phyloP scores from a whole-genome alignment of 2,113 vertebrate species.

The Hemicordylus capensis region DNA sequence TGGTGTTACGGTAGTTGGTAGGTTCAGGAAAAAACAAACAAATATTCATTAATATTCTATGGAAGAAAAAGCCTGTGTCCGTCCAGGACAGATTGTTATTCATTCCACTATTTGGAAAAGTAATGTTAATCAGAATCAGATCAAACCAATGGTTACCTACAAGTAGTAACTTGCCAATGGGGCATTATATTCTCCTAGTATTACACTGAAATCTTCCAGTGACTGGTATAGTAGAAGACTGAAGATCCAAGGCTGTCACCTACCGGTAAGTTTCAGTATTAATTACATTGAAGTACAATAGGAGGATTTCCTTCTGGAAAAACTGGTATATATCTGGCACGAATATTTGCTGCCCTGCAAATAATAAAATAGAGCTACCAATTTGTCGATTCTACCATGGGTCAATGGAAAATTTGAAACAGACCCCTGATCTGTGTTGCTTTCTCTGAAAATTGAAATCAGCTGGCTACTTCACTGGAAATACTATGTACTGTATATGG shows the following conservation, averaged over 20 bases:
- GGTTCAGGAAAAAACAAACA: neutral
- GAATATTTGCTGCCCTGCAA: too few species aligned
- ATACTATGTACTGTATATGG: neutral
- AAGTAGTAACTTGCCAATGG: neutral
- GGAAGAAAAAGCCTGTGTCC: neutral
- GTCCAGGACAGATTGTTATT: neutral
- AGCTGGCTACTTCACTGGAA: neutral
- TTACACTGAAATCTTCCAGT: neutral
- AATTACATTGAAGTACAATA: neutral
- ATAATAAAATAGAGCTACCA: too few species aligned
- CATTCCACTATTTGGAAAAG: neutral
- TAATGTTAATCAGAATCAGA: neutral
- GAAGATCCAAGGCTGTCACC: conserved; percentile 7
- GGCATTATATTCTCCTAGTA: neutral
- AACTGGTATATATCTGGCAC: neutral
- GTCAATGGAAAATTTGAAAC: neutral
- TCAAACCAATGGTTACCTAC: neutral
- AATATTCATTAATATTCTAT: neutral
- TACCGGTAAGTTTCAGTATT: neutral
- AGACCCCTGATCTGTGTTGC: too few species aligned
- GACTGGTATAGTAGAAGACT: neutral
- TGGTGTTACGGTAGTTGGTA: neutral
- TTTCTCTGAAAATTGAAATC: neutral
- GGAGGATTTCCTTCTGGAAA: neutral
- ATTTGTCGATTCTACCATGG: too few species aligned